Evolutionary conservation across 2,113 vertebrate species (phyloP).

Genomic region (Collichthys lucidus): DNA sequence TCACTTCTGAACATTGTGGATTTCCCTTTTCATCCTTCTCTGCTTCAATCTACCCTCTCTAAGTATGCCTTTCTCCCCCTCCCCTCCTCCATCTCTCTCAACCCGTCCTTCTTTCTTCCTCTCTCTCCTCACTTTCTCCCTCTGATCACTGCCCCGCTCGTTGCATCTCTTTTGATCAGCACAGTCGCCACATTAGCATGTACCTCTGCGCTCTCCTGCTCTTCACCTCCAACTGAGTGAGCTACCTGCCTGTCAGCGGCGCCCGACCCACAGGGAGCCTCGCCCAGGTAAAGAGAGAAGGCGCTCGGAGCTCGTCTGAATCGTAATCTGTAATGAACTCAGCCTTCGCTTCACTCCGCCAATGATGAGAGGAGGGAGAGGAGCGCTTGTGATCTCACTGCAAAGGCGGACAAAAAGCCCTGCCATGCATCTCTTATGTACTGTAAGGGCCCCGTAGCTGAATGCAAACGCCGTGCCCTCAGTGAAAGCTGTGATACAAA

Average conservation of each 20-base stretch:
- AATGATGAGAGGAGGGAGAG: slow-evolving; percentile 38
- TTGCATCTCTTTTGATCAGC: slow-evolving; percentile 76
- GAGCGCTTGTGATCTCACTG: slow-evolving; percentile 44
- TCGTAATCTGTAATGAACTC: slow-evolving; percentile 66
- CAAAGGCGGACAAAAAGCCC: slow-evolving; percentile 47
- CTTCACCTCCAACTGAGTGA: neutral
- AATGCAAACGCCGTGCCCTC: neutral
- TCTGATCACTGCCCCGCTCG: slow-evolving; percentile 62
- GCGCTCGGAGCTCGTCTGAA: slow-evolving; percentile 42
- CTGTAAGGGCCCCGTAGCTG: slow-evolving; percentile 8
- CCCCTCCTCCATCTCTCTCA: slow-evolving; percentile 23
- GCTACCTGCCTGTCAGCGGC: slow-evolving; percentile 65
- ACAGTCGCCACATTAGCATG: slow-evolving; percentile 67
- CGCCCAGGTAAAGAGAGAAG: slow-evolving; percentile 67
- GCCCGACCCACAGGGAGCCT: slow-evolving; percentile 28
- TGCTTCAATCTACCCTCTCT: neutral
- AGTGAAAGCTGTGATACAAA: slow-evolving; percentile 13
- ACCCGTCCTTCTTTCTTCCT: slow-evolving; percentile 13
- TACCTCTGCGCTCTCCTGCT: slow-evolving; percentile 44
- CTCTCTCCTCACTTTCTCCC: slow-evolving; percentile 19
- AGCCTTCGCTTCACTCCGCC: neutral
- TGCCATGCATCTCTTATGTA: slow-evolving; percentile 45
- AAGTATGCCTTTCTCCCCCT: slow-evolving; percentile 31
- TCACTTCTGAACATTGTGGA: neutral
- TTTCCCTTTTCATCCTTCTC: slow-evolving; percentile 10